Evolutionary conservation across 1,140 invertebrate genomes (phyloP), one percentile per base, ranked within the genome.

Genomic region (Neodiprion lecontei): DNA sequence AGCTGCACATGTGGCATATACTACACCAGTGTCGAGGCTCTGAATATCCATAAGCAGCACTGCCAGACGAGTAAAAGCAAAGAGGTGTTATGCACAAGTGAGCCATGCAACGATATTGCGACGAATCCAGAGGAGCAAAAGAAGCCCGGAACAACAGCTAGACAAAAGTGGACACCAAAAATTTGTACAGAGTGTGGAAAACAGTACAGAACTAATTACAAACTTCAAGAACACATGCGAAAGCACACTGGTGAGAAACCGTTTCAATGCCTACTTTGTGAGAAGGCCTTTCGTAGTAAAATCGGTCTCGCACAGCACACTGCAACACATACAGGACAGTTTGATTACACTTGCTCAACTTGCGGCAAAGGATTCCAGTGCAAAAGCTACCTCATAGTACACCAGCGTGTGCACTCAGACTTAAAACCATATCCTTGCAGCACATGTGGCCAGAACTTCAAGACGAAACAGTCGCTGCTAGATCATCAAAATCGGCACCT

Each of bases 401-500:
- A 95, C 83, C 91, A 94, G 77, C 88, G 92, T 23, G 92, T 92
- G 0, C 93, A 94, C 83, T 92, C 91, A 10, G 91, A 92, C 76
- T 77, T 91, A 47, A 92, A 92, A 74, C 90, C 91, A 0, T 92
- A 90, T 78, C 88, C 89, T 0, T 92, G 92, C 75, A 88, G 85
- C 7, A 91, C 89, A 0, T 94, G 93, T 81, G 88, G 89, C 2
- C 91, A 92, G 79, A 90, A 90, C 78, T 94, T 94, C 78, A 94
- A 94, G 85, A 92, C 92, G 0, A 93, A 94, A 82, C 92, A 94
- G 78, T 93, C 93, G 5, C 85, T 95, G 0, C 85, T 94, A 67
- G 95, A 96, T 80, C 95, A 96, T 82, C 92, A 94, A 67, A 94
- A 95, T 81, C 92, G 94, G 1, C 95, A 96, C 86, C 91, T 95